Percentiles rank a stretch among this genome's conserved stretches.
phyloP scores from a whole-genome alignment of 2,797 vertebrate genomes.

The Acrocephalus scirpaceus region DNA sequence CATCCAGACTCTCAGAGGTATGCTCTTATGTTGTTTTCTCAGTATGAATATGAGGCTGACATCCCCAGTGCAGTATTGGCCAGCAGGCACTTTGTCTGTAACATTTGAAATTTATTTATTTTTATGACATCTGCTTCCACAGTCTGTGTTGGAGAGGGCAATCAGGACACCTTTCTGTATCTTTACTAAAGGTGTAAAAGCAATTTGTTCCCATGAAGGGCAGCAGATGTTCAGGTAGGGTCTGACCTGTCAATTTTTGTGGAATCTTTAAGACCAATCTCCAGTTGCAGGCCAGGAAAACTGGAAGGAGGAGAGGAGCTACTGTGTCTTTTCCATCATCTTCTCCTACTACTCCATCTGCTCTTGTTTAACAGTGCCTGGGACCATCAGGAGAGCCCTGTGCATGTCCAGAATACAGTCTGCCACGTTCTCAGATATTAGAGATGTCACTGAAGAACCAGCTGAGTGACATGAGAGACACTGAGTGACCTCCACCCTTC shows the following conservation, averaged over 20 bases:
- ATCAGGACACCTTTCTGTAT: neutral
- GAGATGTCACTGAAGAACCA: neutral
- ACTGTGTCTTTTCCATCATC: neutral
- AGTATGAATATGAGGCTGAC: neutral
- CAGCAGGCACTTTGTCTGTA: neutral
- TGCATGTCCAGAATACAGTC: neutral
- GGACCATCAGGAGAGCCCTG: neutral
- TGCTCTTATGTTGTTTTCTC: neutral
- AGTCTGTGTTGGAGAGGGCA: neutral
- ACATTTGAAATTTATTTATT: neutral
- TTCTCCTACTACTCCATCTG: fast-evolving
- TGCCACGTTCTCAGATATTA: neutral
- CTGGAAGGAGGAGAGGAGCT: neutral
- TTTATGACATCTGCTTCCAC: neutral
- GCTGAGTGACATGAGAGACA: neutral
- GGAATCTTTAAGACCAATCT: neutral
- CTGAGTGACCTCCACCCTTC: neutral
- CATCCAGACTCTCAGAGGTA: neutral
- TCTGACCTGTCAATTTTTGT: neutral
- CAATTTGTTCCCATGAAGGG: neutral
- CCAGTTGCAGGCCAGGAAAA: neutral
- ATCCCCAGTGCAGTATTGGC: neutral
- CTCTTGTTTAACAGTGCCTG: neutral
- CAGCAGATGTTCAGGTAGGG: neutral
- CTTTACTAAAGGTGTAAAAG: neutral